Evolutionary conservation across 2,888 invertebrate species (phyloP).

Genomic region (Hetaerina titia): DNA sequence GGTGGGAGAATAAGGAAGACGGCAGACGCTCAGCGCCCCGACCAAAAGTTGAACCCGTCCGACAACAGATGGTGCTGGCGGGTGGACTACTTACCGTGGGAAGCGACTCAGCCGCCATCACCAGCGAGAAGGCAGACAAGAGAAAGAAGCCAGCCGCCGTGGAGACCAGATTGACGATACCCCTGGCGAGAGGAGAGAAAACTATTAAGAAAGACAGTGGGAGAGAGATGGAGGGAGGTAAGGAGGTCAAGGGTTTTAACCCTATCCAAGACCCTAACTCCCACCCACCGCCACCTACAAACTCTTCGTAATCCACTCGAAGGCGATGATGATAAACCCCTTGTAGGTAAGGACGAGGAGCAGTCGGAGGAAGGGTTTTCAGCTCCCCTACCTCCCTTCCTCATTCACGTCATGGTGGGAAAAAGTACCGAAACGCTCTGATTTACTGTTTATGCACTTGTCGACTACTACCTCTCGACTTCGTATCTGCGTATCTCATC

Average conservation of each 20-base stretch:
- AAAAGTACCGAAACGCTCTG: neutral
- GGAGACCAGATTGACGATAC: constrained; percentile 75
- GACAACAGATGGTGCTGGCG: constrained; percentile 22
- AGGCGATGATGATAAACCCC: neutral
- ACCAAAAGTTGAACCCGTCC: neutral
- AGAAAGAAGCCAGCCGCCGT: constrained; percentile 75
- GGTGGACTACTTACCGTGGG: constrained; percentile 75
- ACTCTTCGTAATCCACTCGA: neutral
- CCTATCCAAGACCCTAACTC: constrained; percentile 2
- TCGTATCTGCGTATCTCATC: neutral
- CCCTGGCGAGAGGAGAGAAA: constrained; percentile 73
- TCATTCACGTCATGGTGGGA: neutral
- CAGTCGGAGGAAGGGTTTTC: neutral
- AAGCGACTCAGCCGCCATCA: constrained; percentile 76
- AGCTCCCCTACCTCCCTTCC: neutral
- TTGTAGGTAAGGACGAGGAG: neutral
- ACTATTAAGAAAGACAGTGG: neutral
- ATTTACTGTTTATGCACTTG: neutral
- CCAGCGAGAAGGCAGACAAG: constrained; percentile 75
- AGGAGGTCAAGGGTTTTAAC: constrained; percentile 70
- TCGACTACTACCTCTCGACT: neutral
- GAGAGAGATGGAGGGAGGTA: constrained; percentile 74
- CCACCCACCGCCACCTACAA: neutral
- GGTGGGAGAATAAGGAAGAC: too few species aligned
- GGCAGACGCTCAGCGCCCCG: too few species aligned